Evolutionary conservation across 2,888 invertebrate species (phyloP), one percentile per base, ranked within the genome.

Genomic region (Plagodis pulveraria): DNA sequence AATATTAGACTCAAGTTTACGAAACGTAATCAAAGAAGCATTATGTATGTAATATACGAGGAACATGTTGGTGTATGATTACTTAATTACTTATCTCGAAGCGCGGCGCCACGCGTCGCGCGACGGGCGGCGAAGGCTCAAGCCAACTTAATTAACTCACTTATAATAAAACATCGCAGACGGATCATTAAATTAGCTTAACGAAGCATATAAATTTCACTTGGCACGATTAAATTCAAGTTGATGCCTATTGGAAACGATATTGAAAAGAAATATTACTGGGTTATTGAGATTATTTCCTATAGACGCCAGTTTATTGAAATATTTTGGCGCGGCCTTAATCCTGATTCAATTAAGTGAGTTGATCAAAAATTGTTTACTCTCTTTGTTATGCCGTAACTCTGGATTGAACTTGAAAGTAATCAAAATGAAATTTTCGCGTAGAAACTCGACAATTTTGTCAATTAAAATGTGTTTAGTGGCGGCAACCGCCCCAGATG

Each of bases 71-170:
- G 55, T 51, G 52, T 61, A 61, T 70, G 69, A 76, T 73, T 68
- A 73, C 63, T 74, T 75, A 76, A 77, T 76, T 75, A 71, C 70
- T 60, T 73, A 72, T 72, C 67, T 70, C 48, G 49, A 45, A 60
- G 48, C 56, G 60, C 56, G 60, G 44, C 49, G 49, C 56, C 44
- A 32, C 42, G 42, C 2, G 48, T 41, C 34, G 57, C 65, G 50
- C 62, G 70, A 59, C 65, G 58, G 57, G 53, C 62, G 67, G 54
- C 65, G 67, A 60, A 63, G 56, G 53, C 65, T 60, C 70, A 34
- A 70, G 68, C 68, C 64, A 60, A 69, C 74, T 84, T 86, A 87
- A 87, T 87, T 87, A 85, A 84, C 76, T 79, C 69, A 71, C 72
- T 80, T 72, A 76, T 77, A 77, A 80, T 80, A 77, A 80, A 80